Conservation (phyloP, 2,888 invertebrate genomes). For the Tholera decimalis region DNA sequence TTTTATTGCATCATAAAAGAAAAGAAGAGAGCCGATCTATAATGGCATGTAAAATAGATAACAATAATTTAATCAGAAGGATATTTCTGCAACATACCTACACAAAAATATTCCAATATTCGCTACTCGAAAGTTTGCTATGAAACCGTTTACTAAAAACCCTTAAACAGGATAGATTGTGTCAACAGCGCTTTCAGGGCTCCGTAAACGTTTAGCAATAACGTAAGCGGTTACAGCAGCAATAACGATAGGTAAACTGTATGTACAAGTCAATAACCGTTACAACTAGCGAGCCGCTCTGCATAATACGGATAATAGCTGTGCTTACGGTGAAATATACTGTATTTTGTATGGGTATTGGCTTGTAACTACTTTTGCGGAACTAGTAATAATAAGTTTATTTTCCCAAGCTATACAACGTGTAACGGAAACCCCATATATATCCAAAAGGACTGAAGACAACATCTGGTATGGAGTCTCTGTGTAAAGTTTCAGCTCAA, state of each 20-base stretch:
- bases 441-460: too few relatives aligned
- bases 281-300: constrained; percentile 55
- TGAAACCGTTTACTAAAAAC: constrained; percentile 20
- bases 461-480: too few relatives aligned
- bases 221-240: constrained; percentile 60
- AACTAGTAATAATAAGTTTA: not conserved
- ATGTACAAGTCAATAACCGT: constrained; percentile 66
- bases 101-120: too few relatives aligned
- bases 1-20: too few relatives aligned
- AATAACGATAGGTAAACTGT: constrained; percentile 65
- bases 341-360: constrained; percentile 12
- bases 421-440: too few relatives aligned
- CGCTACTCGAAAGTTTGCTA: not conserved
- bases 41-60: too few relatives aligned
- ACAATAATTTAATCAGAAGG: not conserved
- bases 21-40: too few relatives aligned
- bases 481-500: too few relatives aligned
- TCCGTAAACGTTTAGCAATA: constrained; percentile 56
- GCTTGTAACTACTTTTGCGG: constrained; percentile 10
- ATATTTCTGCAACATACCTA: not conserved
- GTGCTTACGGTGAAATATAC: constrained; percentile 41
- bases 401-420: too few relatives aligned
- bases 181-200: constrained; percentile 22
- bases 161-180: constrained; percentile 37
- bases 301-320: constrained; percentile 56